Conservation (phyloP, 2,888 invertebrate species). For the Gnatocerus cornutus region DNA sequence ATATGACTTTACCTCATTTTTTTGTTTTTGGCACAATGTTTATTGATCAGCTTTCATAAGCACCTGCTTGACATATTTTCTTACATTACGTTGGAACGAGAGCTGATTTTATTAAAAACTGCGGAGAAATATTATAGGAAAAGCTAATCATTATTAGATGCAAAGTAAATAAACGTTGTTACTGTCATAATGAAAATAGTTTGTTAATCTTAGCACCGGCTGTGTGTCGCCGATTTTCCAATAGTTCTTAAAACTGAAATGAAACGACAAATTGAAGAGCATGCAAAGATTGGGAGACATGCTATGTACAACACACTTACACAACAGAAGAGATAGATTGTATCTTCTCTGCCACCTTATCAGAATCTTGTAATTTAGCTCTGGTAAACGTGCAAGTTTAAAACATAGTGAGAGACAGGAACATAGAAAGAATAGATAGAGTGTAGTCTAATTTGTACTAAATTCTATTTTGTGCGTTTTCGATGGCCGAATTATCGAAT, state of each 20-base stretch:
- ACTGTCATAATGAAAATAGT: too few species aligned
- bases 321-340: constrained; percentile 61
- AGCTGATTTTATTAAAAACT: not conserved
- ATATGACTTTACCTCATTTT: not conserved
- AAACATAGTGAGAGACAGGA: constrained; percentile 53
- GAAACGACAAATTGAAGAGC: constrained; percentile 3
- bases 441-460: constrained; percentile 37
- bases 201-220: constrained; percentile 2
- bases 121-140: too few species aligned
- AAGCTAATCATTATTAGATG: too few species aligned
- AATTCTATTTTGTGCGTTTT: constrained; percentile 24
- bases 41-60: constrained; percentile 2
- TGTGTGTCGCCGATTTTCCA: constrained; percentile 9
- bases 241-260: constrained; percentile 11
- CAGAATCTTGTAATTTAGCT: constrained; percentile 60
- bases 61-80: constrained; percentile 4
- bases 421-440: constrained; percentile 48
- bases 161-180: too few species aligned
- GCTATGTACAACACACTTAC: constrained; percentile 56
- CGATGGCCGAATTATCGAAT: not conserved
- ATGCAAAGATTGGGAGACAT: constrained; percentile 39
- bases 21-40: not conserved
- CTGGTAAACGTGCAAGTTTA: constrained; percentile 59
- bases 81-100: not conserved
- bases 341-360: constrained; percentile 61